Conservation (phyloP, 2,113 vertebrate genomes). For the Penelope pileata region DNA sequence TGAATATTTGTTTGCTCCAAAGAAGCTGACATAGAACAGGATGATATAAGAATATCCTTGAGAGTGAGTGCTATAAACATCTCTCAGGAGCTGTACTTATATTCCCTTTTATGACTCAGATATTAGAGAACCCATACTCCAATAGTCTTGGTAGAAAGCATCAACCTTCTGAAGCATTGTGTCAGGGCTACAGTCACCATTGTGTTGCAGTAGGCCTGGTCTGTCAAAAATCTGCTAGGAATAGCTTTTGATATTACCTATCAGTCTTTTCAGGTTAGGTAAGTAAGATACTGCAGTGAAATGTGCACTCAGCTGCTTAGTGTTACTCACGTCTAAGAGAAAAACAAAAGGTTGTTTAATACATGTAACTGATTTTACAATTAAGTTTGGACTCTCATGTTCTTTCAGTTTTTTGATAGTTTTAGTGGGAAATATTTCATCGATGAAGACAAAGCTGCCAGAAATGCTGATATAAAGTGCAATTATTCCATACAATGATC, state of each 20-base stretch:
- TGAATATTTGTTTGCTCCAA: not conserved
- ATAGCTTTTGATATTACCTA: not conserved
- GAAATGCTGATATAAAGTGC: not conserved
- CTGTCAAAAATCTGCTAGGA: not conserved
- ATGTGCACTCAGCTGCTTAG: not conserved
- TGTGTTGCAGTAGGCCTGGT: not conserved
- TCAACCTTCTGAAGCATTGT: not conserved
- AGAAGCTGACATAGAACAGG: not conserved
- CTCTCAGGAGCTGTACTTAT: not conserved
- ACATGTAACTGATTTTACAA: not conserved
- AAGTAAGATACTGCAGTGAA: not conserved
- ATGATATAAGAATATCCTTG: not conserved
- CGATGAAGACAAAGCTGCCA: not conserved
- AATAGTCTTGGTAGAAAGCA: not conserved
- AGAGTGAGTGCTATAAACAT: not conserved
- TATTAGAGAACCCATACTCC: not conserved
- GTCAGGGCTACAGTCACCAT: not conserved
- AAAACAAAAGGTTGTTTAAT: not conserved
- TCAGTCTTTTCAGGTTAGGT: not conserved
- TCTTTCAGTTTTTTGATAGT: not conserved
- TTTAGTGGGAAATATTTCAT: not conserved
- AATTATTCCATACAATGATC: not conserved
- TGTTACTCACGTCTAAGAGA: not conserved
- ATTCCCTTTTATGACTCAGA: not conserved
- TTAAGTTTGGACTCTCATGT: not conserved